Evolutionary conservation across 2,797 vertebrate species (phyloP).

Genomic region (Urocyon cinereoargenteus): DNA sequence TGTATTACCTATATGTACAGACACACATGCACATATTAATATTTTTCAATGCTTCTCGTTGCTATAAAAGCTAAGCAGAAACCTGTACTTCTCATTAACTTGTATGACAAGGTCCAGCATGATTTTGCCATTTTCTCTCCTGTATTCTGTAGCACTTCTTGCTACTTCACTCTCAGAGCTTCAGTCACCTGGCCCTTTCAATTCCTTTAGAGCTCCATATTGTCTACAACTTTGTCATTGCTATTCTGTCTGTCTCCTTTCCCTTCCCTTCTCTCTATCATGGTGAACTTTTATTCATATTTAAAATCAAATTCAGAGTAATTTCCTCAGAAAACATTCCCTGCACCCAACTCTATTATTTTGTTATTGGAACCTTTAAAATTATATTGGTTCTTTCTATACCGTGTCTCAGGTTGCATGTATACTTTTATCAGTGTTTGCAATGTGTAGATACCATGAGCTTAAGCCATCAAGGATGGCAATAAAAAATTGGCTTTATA

Average conservation of each 20-base stretch:
- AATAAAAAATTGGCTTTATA: slow-evolving; percentile 34
- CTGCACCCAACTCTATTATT: background rate
- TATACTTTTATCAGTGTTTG: background rate
- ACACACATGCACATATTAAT: background rate
- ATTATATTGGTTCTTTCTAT: background rate
- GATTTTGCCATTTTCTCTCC: background rate
- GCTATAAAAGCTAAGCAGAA: background rate
- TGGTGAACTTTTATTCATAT: background rate
- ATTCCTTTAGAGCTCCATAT: background rate
- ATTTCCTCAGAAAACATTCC: background rate
- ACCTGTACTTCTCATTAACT: background rate
- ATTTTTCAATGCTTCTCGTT: background rate
- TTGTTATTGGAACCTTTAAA: background rate
- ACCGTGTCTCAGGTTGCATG: background rate
- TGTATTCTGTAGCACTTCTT: background rate
- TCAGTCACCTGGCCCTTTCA: background rate
- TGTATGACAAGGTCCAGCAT: too few relatives aligned
- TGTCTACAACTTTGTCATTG: background rate
- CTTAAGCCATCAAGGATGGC: background rate
- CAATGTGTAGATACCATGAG: background rate
- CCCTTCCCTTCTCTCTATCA: background rate
- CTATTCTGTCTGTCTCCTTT: background rate
- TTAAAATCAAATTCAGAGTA: background rate
- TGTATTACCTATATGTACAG: fast-evolving
- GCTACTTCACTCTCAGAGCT: background rate